Evolutionary conservation across 2,113 vertebrate species (phyloP), one percentile per base, ranked within the genome.

Genomic region (Cheilinus undulatus): DNA sequence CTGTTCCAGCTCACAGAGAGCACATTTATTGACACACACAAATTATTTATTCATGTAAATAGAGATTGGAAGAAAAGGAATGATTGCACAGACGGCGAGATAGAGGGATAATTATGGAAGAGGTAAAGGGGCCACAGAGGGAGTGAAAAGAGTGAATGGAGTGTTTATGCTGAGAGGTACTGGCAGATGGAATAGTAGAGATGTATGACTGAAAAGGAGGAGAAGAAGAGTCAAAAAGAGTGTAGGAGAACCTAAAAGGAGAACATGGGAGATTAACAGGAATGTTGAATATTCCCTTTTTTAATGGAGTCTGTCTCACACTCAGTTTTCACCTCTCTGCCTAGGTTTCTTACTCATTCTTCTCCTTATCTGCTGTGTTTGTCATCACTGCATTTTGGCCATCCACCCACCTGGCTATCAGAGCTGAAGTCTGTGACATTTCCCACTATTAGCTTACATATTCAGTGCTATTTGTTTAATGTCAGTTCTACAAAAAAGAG

Each of bases 41-140:
- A 42, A 67, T 85, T 80, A 83, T 85, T 79, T 82, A 86, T 82
- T 82, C 58, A 87, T 79, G 74, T 82, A 81, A 77, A 81, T 61
- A 81, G 30, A 62, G 32, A 27, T 59, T 76, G 63, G 48, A 65
- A 65, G 40, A 19, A 59, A 58, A 69, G 70, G 28, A 19, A 20
- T 58, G 32, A 71, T 69, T 46, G 54, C 50, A 52, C 69, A 60
- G 38, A 40, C 68, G 51, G 43, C 23, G 56, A 60, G 24, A 59
- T 59, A 10, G 48, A 69, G 27, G 57, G 52, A 76, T 82, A 64
- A 78, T 85, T 69, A 73, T 12, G 46, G 53, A 56, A 38, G 62
- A 46, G 60, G 64, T 58, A 24, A 74, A 32, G 53, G 71, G 52
- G 73, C 9, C 3, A 1, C 26, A 42, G 62, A 69, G 59, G 38